A percentile compares a stretch with the other conserved stretches of the same genome.
Conservation (phyloP, 2,888 invertebrate species). For the Hemaris fuciformis region DNA sequence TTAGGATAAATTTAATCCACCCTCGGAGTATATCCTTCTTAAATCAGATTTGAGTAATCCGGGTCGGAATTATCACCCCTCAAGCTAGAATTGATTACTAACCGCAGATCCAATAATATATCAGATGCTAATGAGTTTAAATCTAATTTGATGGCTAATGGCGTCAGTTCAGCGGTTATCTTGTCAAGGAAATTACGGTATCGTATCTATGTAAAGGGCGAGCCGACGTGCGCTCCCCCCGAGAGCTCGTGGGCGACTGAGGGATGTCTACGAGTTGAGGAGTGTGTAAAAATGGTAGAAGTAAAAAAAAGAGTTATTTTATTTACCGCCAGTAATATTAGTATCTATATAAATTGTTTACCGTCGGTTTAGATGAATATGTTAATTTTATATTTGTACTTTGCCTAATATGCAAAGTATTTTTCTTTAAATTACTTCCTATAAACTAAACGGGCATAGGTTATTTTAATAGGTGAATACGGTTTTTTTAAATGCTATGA, state of each 20-base stretch:
- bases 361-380: no score
- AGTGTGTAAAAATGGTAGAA: background rate
- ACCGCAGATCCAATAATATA: slow-evolving; percentile 33
- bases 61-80: background rate
- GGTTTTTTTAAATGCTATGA: no score
- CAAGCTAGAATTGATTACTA: background rate
- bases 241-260: background rate
- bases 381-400: no score
- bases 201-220: background rate
- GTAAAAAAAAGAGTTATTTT: no score
- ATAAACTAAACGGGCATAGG: no score
- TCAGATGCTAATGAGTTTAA: background rate
- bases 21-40: no score
- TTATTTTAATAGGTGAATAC: no score
- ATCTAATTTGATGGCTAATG: background rate
- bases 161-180: background rate
- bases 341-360: no score
- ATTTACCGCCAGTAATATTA: no score
- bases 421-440: no score
- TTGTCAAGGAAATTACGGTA: background rate
- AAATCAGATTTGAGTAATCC: background rate
- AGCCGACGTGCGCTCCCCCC: background rate
- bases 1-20: no score
- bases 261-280: background rate
- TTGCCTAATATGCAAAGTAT: no score